Evolutionary conservation across 1,140 invertebrate genomes (phyloP).

Genomic region (Kradibia gibbosae): DNA sequence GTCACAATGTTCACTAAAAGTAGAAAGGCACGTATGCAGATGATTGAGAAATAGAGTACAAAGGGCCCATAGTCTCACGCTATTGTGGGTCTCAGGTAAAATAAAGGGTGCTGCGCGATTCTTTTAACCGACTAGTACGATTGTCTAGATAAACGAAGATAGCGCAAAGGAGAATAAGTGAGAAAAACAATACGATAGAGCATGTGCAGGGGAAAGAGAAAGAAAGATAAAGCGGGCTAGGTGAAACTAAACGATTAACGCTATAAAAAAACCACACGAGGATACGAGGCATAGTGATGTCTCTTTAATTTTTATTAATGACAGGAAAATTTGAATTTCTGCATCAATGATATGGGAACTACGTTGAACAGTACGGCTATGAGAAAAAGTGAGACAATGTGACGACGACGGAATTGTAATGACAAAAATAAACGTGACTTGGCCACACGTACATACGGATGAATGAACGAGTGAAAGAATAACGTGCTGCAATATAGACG

Average conservation of each 20-base stretch:
- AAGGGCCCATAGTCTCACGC: conserved; percentile 72
- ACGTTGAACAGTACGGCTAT: no score
- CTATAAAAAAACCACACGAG: conserved; percentile 46
- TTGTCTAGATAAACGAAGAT: background rate
- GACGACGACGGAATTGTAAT: background rate
- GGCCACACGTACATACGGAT: background rate
- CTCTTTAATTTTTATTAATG: conserved; percentile 75
- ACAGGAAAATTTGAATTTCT: conserved; percentile 71
- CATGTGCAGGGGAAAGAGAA: background rate
- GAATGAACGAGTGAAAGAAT: background rate
- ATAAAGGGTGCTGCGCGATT: conserved; percentile 62
- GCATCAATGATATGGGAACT: conserved; percentile 73
- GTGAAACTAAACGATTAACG: conserved; percentile 58
- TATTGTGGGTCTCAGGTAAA: conserved; percentile 71
- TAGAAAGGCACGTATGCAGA: conserved; percentile 67
- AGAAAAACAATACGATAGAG: background rate
- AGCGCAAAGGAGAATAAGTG: background rate
- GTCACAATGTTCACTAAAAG: conserved; percentile 25
- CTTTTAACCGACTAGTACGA: background rate
- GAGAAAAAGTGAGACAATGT: background rate
- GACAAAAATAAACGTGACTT: background rate
- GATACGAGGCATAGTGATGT: conserved; percentile 62
- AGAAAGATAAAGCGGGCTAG: conserved; percentile 11
- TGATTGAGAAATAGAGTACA: conserved; percentile 67
- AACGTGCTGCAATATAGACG: background rate